These are phyloP conservation scores for Tichodroma muraria DNA, from an alignment of 2,113 vertebrate species.

Conservation along the genomic window DNA sequence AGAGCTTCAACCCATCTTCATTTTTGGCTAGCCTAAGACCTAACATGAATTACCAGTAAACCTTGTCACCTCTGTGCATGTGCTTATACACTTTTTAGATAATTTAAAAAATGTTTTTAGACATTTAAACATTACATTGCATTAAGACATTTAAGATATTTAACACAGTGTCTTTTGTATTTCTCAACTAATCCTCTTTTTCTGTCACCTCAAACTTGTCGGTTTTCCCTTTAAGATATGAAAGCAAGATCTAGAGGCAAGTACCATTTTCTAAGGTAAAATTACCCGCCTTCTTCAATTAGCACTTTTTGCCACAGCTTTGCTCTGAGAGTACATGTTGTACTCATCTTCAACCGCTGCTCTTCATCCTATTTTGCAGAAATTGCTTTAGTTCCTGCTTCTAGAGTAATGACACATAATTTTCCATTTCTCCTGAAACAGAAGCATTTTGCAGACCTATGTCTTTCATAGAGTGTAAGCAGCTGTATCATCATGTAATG, in stretches of 20 bases:
- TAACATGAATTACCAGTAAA: background rate
- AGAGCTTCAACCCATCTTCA: background rate
- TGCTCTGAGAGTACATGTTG: background rate
- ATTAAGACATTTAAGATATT: too few species aligned
- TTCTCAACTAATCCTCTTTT: background rate
- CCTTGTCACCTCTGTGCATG: background rate
- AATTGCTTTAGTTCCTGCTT: background rate
- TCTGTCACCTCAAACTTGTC: background rate
- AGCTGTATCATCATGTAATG: background rate
- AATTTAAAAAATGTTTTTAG: background rate
- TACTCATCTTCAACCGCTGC: background rate
- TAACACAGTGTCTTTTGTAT: background rate
- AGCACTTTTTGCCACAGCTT: background rate
- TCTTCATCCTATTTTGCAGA: background rate
- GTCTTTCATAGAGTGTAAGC: background rate
- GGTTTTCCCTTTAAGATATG: background rate
- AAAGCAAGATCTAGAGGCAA: background rate
- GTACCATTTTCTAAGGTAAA: background rate
- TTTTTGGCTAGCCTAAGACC: background rate
- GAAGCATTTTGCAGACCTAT: background rate
- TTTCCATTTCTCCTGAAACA: background rate
- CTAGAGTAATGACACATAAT: background rate
- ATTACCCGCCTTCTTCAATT: background rate
- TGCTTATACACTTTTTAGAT: background rate
- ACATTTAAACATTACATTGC: too few species aligned